Conservation (phyloP, 2,888 invertebrate genomes). For the Papilio protenor region DNA sequence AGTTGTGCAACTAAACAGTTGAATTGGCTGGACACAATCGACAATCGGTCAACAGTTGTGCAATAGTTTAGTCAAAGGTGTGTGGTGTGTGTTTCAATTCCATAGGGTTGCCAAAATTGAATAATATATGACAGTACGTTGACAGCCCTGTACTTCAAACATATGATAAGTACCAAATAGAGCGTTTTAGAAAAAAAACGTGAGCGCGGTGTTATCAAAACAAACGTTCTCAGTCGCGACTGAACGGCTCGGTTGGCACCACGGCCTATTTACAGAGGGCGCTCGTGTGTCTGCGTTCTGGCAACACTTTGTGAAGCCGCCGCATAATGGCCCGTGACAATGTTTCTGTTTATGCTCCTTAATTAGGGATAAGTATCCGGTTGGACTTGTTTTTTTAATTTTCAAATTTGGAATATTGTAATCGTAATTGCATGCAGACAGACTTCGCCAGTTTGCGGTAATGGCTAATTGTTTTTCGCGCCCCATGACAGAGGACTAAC, state of each 20-base stretch:
- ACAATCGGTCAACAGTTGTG: too few species aligned
- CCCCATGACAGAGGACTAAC: neutral
- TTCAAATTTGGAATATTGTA: conserved; percentile 24
- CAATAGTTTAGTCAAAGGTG: too few species aligned
- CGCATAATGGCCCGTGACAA: conserved; percentile 71
- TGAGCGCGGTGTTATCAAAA: conserved; percentile 66
- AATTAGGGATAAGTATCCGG: conserved; percentile 78
- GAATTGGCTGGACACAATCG: too few species aligned
- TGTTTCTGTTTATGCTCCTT: conserved; percentile 72
- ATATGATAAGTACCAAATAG: neutral
- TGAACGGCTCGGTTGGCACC: conserved; percentile 71
- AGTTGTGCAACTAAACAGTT: too few species aligned
- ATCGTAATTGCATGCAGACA: neutral
- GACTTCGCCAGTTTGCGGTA: neutral
- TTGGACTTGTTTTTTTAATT: conserved; percentile 46
- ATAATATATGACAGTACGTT: neutral
- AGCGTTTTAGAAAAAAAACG: conserved; percentile 41
- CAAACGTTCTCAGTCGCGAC: conserved; percentile 60
- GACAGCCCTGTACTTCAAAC: neutral
- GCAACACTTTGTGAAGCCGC: conserved; percentile 62
- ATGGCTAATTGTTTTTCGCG: neutral
- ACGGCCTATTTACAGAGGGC: conserved; percentile 65
- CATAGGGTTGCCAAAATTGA: neutral
- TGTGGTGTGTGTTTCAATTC: too few species aligned
- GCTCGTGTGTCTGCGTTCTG: conserved; percentile 56